phyloP scores from a whole-genome alignment of 92 coral and sea anemone genomes.

The Palythoa heliodiscus region DNA sequence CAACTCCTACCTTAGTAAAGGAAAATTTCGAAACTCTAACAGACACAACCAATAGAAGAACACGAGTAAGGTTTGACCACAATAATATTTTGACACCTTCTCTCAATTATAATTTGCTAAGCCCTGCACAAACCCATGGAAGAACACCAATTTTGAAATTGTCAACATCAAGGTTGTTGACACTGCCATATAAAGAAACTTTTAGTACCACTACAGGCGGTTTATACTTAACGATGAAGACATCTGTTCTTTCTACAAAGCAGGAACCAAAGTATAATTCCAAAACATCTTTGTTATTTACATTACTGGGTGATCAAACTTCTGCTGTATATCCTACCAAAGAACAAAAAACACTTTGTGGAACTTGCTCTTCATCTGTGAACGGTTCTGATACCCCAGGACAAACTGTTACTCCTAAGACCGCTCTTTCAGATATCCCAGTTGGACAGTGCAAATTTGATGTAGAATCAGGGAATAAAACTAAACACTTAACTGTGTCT shows the following conservation, averaged over 20 bases:
- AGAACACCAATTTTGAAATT: not conserved
- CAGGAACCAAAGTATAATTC: not conserved
- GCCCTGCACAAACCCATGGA: not conserved
- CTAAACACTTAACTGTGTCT: conserved; percentile 18
- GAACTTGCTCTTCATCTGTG: conserved; percentile 2
- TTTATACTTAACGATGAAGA: not conserved
- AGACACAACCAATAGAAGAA: not conserved
- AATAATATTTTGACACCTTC: not conserved
- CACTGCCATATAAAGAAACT: not conserved
- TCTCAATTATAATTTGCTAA: not conserved
- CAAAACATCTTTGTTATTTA: not conserved
- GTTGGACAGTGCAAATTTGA: conserved; percentile 37
- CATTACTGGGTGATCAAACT: not conserved
- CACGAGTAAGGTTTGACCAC: not conserved
- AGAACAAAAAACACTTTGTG: not conserved
- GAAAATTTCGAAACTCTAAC: not conserved
- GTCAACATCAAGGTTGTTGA: not conserved
- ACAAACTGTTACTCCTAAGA: not conserved
- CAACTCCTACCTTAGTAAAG: not conserved
- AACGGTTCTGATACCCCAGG: conserved; percentile 3
- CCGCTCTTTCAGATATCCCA: conserved; percentile 5
- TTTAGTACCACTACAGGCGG: not conserved
- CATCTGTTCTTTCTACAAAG: not conserved
- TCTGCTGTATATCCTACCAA: not conserved
- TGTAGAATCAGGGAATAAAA: conserved; percentile 7